Conservation (phyloP, 2,888 invertebrate species). For the Lycocerus yunnanus region DNA sequence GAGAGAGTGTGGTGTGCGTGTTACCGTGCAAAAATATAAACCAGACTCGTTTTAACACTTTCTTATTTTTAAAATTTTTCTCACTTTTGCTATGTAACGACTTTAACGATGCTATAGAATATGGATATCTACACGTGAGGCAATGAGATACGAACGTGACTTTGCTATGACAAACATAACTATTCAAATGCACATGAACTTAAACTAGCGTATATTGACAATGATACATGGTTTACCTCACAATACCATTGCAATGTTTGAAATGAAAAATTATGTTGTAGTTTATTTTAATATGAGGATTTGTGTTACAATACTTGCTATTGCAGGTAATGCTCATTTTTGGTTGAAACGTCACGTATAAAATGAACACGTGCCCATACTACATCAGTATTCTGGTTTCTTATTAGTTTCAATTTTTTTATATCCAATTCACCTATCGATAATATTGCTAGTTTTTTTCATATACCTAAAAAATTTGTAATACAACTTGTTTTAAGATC, state of each 20-base stretch:
- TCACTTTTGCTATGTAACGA: slow-evolving; percentile 16
- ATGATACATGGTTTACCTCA: not conserved
- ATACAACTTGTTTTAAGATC: too few relatives aligned
- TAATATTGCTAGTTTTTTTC: not conserved
- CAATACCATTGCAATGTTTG: not conserved
- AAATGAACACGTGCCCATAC: not conserved
- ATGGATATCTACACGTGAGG: slow-evolving; percentile 41
- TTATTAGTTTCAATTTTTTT: not conserved
- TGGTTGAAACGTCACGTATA: not conserved
- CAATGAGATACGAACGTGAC: slow-evolving; percentile 43
- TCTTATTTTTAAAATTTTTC: slow-evolving; percentile 12
- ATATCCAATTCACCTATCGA: not conserved
- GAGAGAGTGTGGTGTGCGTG: not conserved
- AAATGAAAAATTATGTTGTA: slow-evolving; percentile 2
- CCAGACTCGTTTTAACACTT: slow-evolving; percentile 25
- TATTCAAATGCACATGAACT: slow-evolving; percentile 15
- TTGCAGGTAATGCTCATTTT: not conserved
- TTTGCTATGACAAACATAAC: slow-evolving; percentile 33
- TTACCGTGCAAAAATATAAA: slow-evolving; percentile 18
- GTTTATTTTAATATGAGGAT: not conserved
- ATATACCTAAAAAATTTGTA: not conserved
- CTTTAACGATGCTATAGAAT: slow-evolving; percentile 29
- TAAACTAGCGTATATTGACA: not conserved
- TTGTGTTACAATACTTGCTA: not conserved
- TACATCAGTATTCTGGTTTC: not conserved